phyloP scores from a whole-genome alignment of 2,113 vertebrate genomes.

The Shinisaurus crocodilurus region DNA sequence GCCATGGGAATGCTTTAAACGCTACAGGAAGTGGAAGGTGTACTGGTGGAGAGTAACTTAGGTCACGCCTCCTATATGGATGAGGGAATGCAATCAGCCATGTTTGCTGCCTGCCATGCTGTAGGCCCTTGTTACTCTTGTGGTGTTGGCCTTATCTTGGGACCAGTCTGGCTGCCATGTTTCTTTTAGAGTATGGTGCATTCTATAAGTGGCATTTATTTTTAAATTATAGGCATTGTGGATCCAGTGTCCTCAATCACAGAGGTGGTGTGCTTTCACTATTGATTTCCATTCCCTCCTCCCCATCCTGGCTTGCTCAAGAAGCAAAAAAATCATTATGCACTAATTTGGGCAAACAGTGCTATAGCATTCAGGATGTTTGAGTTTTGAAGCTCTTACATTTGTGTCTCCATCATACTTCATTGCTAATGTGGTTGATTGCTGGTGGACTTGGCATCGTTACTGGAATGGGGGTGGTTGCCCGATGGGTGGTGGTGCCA shows the following conservation, averaged over 20 bases:
- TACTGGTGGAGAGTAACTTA: not conserved
- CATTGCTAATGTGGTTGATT: not conserved
- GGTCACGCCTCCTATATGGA: accelerated
- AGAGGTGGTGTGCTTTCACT: too few relatives aligned
- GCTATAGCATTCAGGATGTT: not conserved
- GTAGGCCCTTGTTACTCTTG: not conserved
- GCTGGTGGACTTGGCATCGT: not conserved
- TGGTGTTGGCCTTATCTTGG: not conserved
- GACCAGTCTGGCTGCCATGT: not conserved
- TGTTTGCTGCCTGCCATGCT: accelerated
- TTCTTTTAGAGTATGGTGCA: not conserved
- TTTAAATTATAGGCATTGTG: not conserved
- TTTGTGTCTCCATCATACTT: too few relatives aligned
- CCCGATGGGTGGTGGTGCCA: too few relatives aligned
- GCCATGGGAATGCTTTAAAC: conserved; percentile 47
- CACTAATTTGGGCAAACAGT: not conserved
- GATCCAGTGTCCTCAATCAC: not conserved
- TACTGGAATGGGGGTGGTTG: not conserved
- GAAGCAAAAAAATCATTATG: not conserved
- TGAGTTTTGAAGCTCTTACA: not conserved
- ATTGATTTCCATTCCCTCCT: not conserved
- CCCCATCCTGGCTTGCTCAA: not conserved
- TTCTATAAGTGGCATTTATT: not conserved
- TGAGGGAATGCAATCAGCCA: not conserved
- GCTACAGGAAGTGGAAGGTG: not conserved